Conservation (phyloP, 2,888 invertebrate genomes). For the Harmothoe impar region DNA sequence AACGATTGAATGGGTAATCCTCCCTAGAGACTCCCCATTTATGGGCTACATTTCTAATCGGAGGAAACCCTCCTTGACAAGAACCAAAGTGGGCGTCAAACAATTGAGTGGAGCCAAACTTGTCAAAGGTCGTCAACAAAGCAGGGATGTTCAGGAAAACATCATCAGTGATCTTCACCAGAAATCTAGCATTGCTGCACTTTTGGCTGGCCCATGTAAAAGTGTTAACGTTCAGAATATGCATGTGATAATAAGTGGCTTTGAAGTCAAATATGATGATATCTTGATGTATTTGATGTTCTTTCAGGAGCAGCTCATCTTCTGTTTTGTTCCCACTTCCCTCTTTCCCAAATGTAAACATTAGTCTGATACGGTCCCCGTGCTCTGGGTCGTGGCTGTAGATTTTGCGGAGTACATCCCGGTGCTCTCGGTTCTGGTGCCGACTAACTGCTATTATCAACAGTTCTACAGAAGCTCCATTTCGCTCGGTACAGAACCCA, state of each 20-base stretch:
- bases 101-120: not conserved
- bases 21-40: not conserved
- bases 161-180: not conserved
- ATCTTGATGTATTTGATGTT: not conserved
- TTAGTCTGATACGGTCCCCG: not conserved
- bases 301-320: not conserved
- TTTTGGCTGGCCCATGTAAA: not conserved
- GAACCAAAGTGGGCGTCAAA: not conserved
- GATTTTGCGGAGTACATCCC: not conserved
- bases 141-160: not conserved
- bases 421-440: not conserved
- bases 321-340: not conserved
- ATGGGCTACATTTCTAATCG: not conserved
- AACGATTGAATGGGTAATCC: not conserved
- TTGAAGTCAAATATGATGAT: not conserved
- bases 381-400: not conserved
- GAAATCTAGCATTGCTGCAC: not conserved
- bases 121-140: not conserved
- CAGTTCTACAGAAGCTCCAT: not conserved
- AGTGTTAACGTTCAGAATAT: not conserved
- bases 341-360: not conserved
- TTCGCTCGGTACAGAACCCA: not conserved
- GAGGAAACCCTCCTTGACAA: not conserved
- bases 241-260: not conserved
- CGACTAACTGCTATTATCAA: not conserved